phyloP scores from a whole-genome alignment of 1,140 invertebrate genomes.

The Neuroterus valhalla region DNA sequence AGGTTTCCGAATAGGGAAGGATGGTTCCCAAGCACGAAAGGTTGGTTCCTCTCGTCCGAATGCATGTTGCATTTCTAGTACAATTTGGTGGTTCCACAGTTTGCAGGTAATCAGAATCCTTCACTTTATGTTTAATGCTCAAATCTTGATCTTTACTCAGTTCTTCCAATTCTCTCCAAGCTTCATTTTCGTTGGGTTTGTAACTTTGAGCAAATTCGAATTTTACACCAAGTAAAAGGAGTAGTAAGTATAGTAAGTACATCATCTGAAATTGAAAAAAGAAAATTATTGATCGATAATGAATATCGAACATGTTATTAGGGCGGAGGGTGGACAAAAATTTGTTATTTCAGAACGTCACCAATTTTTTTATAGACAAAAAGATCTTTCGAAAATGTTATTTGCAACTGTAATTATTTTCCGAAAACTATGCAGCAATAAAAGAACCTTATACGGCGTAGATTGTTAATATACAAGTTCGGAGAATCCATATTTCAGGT shows the following conservation, averaged over 20 bases:
- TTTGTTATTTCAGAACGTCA: too few species aligned
- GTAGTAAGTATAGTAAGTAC: slow-evolving; percentile 7
- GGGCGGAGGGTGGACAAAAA: too few species aligned
- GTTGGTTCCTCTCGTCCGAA: background rate
- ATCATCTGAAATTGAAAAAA: slow-evolving; percentile 9
- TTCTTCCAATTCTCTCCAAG: slow-evolving; percentile 5
- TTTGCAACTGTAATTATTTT: too few species aligned
- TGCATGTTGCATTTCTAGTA: background rate
- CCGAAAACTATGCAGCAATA: too few species aligned
- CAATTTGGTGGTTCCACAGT: background rate
- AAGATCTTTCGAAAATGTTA: too few species aligned
- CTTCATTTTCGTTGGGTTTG: background rate
- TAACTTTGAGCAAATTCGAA: background rate
- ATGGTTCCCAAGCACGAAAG: slow-evolving; percentile 9
- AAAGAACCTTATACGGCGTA: too few species aligned
- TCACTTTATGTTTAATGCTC: slow-evolving; percentile 5
- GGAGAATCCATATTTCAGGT: too few species aligned
- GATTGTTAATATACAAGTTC: too few species aligned
- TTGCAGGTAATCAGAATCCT: background rate
- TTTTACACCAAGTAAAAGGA: background rate
- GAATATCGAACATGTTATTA: background rate
- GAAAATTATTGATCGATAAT: background rate
- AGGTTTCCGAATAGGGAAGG: slow-evolving; percentile 1
- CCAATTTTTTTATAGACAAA: too few species aligned
- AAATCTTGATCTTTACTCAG: background rate